These are phyloP conservation scores for Periplaneta americana DNA, from an alignment of 1,140 invertebrate species.

Conservation along the genomic window DNA sequence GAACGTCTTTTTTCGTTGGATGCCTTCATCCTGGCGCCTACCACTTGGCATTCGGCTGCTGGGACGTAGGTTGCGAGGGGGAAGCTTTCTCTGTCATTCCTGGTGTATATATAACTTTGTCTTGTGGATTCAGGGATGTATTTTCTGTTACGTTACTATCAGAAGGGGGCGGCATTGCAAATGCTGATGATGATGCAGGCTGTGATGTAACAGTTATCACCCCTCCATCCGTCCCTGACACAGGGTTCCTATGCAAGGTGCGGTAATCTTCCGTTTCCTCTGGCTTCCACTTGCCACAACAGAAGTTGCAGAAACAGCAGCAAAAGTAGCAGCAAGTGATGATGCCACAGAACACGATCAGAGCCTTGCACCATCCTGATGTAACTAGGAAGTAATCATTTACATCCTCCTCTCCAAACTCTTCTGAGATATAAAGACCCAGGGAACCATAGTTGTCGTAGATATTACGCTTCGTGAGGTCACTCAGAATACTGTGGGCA, in stretches of 20 bases:
- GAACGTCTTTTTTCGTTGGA: neutral
- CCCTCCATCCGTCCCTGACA: slow-evolving; percentile 31
- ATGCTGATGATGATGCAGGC: slow-evolving; percentile 33
- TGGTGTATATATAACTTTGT: slow-evolving; percentile 30
- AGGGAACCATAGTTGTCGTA: slow-evolving; percentile 95
- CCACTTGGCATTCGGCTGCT: slow-evolving; percentile 10
- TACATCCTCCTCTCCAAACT: slow-evolving; percentile 94
- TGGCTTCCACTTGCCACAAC: slow-evolving; percentile 93
- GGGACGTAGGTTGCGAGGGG: slow-evolving; percentile 8
- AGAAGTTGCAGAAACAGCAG: slow-evolving; percentile 96
- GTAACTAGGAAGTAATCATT: slow-evolving; percentile 92
- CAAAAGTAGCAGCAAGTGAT: slow-evolving; percentile 90
- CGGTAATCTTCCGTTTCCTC: slow-evolving; percentile 86
- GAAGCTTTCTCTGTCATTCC: slow-evolving; percentile 21
- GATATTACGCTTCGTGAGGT: slow-evolving; percentile 88
- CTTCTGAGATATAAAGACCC: slow-evolving; percentile 91
- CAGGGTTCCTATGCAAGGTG: slow-evolving; percentile 56
- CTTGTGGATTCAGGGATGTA: slow-evolving; percentile 36
- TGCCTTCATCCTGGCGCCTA: neutral
- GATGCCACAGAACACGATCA: slow-evolving; percentile 80
- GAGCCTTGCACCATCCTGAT: slow-evolving; percentile 90
- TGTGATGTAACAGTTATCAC: slow-evolving; percentile 40
- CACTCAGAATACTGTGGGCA: slow-evolving; percentile 82
- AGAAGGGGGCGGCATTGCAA: slow-evolving; percentile 36
- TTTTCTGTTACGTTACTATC: slow-evolving; percentile 35